Conservation (phyloP, 2,113 vertebrate species). For the Sminthopsis crassicaudata region DNA sequence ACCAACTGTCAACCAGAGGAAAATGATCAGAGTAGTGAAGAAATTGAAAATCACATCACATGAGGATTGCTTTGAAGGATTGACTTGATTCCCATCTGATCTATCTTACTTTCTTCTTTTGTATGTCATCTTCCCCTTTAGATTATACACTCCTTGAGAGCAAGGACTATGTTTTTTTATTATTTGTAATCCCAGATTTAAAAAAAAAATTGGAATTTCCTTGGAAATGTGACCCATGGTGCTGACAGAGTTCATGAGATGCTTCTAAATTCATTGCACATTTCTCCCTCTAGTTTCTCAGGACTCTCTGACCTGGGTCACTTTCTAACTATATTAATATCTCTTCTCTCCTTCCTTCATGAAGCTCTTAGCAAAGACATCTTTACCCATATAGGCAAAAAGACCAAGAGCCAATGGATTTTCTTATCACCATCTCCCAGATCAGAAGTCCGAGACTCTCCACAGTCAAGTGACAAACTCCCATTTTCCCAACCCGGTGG, state of each 20-base stretch:
- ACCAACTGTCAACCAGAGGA: not conserved
- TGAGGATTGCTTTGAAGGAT: not conserved
- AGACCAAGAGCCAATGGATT: not conserved
- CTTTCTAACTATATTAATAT: not conserved
- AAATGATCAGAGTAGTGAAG: not conserved
- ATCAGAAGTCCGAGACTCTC: not conserved
- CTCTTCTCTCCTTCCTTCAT: not conserved
- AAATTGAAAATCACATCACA: not conserved
- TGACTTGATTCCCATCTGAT: not conserved
- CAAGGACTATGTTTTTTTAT: not conserved
- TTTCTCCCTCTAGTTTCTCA: not conserved
- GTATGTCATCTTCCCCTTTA: not conserved
- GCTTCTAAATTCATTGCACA: not conserved
- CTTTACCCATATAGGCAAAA: not conserved
- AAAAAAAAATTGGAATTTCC: not conserved
- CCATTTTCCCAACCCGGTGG: not conserved
- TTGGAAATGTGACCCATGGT: not conserved
- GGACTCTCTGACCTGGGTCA: not conserved
- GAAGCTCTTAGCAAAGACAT: not conserved
- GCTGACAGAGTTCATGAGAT: not conserved
- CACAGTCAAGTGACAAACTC: slow-evolving; percentile 22
- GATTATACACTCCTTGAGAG: not conserved
- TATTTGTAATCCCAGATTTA: not conserved
- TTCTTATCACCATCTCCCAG: not conserved
- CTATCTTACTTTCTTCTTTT: not conserved